phyloP scores from a whole-genome alignment of 2,113 vertebrate species.

The Crotalus tigris region DNA sequence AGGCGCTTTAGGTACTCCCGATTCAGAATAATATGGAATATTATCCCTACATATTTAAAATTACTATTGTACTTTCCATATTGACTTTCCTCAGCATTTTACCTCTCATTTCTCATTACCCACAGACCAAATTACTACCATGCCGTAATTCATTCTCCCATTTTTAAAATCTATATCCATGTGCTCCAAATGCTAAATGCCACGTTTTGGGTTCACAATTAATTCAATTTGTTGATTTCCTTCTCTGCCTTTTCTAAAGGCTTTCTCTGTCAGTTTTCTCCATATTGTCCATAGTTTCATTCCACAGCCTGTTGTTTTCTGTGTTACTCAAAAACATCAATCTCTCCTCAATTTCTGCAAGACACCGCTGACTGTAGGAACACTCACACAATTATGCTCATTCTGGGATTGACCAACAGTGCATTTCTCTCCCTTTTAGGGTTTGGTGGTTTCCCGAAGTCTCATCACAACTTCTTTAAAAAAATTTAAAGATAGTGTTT shows the following conservation, averaged over 20 bases:
- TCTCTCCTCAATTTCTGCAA: not conserved
- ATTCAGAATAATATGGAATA: not conserved
- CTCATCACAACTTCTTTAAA: not conserved
- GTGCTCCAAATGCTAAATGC: not conserved
- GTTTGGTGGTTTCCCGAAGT: not conserved
- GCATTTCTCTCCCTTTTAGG: not conserved
- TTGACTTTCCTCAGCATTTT: not conserved
- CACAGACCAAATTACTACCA: not conserved
- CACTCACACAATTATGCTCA: not conserved
- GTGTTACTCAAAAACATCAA: not conserved
- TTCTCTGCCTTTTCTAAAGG: not conserved
- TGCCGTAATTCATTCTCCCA: not conserved
- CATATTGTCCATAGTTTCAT: not conserved
- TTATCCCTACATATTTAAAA: not conserved
- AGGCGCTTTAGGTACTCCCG: not conserved
- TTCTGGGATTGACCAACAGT: not conserved
- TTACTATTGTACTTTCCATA: not conserved
- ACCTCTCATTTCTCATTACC: not conserved
- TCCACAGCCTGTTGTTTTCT: not conserved
- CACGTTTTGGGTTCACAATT: not conserved
- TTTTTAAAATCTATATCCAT: not conserved
- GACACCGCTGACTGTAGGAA: not conserved
- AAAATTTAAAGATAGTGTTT: not conserved
- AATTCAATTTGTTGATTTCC: not conserved
- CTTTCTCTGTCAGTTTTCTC: not conserved